Base-by-base conservation (phyloP, 2,113 vertebrate genomes). In the Coracopsis vasa region DNA sequence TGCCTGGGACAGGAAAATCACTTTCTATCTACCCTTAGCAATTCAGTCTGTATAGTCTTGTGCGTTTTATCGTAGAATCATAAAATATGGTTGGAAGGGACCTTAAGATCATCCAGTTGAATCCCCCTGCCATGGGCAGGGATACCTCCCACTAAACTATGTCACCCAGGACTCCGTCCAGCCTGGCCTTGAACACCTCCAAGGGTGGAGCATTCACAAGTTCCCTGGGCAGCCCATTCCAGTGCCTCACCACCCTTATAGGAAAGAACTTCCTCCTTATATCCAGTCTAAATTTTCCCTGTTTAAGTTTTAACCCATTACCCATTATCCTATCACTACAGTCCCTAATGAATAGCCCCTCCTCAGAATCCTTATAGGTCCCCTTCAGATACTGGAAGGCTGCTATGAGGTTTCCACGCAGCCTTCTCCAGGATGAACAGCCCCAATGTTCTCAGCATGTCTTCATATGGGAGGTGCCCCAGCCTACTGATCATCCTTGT, bases 1-100 rank as follows among this genome's bases (percentile, higher is more conserved):
- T 27, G 16, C 1, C 2, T 1, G 2, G 25, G 13, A 20, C 6
- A 37, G 11, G 11, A 51, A n/a, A 45, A 50, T 58, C 4, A 5
- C 12, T 53, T 86, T 77, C 25, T 77, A 5, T 9, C 24, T 79
- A 64, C 20, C 3, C 4, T 31, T 45, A 64, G 24, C 16, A 64
- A 21, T 77, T 53, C 24, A 48, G 7, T 20, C 18, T 60, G 5
- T 25, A 2, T 60, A 73, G 19, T 42, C 17, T 69, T 3, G 3
- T 25, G 4, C 37, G 18, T n/a, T 13, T 42, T 80, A 56, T n/a
- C 9, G 4, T 58, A 56, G 54, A 56, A n/a, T 56, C 13, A 13
- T 56, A 56, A 31, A 56, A n/a, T n/a, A 56, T 11, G 53, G 18
- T 54, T 54, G 53, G 7, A 56, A 56, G 12, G 29, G 53, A 33